Evolutionary conservation across 2,797 vertebrate species (phyloP), one percentile per base, ranked within the genome.

Genomic region (Lepidocolaptes lacrymiger): DNA sequence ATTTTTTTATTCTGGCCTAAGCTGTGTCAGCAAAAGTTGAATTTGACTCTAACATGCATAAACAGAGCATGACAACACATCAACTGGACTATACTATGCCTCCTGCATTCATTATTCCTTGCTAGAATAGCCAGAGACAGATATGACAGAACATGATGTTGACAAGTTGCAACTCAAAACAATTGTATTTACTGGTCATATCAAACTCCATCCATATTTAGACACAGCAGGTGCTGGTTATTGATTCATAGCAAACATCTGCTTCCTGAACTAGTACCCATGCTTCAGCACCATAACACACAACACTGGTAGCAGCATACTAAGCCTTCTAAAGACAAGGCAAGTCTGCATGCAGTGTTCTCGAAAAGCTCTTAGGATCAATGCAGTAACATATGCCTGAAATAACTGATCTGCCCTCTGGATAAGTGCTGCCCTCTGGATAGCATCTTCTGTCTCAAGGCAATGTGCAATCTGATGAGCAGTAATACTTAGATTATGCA

Each of bases 371-470:
- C 85, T 87, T 82, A 79, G 63, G 58, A 89, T 85, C 80, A 91
- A 16, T 6, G 13, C 75, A 84, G 52, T 82, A 36, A 63, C 0
- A 2, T 4, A 46, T 30, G 43, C 69, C 93, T 95, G 89, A 97
- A 95, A 96, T 71, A 97, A 94, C 67, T 73, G 93, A 95, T 83
- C 86, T 85, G n/a, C n/a, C n/a, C n/a, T n/a, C n/a, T n/a, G n/a
- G n/a, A 59, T 14, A 94, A 96, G 85, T 46, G 61, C 66, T 97
- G 73, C 91, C 95, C 92, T 96, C 85, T 72, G 91, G 63, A 92
- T 27, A 93, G 71, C 67, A 96, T 61, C 91, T 96, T 96, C 91
- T 91, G 77, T 83, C 92, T 93, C 85, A 90, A 94, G 89, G 66
- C 90, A 93, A 82, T 18, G 26, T 49, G 75, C 52, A 93, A 91